Evolutionary conservation across 2,888 invertebrate species (phyloP), one percentile per base, ranked within the genome.

Genomic region (Drosophila infuscata): DNA sequence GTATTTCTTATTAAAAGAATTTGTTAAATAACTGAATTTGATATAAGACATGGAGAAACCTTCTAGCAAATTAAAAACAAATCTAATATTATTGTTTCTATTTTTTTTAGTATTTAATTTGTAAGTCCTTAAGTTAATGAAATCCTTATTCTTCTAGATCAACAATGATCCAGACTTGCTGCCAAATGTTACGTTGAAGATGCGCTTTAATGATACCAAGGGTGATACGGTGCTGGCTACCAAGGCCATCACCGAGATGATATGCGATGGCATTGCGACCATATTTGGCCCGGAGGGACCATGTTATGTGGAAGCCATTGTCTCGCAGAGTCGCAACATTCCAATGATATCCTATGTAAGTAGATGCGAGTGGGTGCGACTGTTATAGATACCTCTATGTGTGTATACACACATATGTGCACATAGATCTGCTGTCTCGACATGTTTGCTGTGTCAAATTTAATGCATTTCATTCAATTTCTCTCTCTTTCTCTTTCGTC

Each of bases 261-360:
- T 98, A 92, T 98, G 97, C 92, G 95, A 96, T 65, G 97, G 97
- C 60, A 97, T 98, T 64, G 96, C 96, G 38, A 98, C 97, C 59
- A 98, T 99, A 94, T 98, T 99, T 93, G 99, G 99, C 5, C 98
- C 99, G 3, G 99, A 99, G 94, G 98, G 98, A 70, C 95, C 96
- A 60, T 99, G 99, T 94, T 95, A 96, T 91, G 97, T 98, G n/a
- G 99, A 99, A 93, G 98, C 99, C 62, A 97, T 97, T 88, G 96
- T 99, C 62, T 97, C 99, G 32, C 97, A 98, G 92, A 96, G 98
- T 53, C 95, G 97, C 93, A 98, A 99, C 94, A 95, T 98, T 91
- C 98, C 99, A 70, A 98, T 99, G 97, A 97, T 99, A 93, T 98
- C 98, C 92, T 98, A 98, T 94, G 99, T 99, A 94, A 96, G 98